A percentile compares a stretch with the other conserved stretches of the same genome.
These are phyloP conservation scores for Noctua pronuba DNA, from an alignment of 2,888 invertebrate genomes.

Conservation along the genomic window DNA sequence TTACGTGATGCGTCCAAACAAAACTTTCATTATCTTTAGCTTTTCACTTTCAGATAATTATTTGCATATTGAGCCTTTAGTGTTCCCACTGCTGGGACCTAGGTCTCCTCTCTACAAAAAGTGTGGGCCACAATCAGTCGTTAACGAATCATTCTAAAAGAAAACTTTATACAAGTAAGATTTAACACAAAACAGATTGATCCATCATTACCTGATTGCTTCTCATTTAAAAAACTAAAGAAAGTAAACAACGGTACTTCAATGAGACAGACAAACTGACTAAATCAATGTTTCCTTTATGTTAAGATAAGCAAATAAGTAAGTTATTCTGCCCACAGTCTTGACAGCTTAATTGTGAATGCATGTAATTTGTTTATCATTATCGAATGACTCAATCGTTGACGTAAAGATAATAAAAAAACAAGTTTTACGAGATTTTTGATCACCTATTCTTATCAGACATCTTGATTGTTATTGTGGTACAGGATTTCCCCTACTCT, in stretches of 20 bases:
- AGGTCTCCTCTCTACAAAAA: neutral
- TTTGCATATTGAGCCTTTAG: neutral
- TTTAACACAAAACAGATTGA: neutral
- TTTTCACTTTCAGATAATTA: neutral
- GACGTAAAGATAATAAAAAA: slow-evolving; percentile 12
- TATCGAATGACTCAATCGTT: slow-evolving; percentile 29
- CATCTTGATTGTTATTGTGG: neutral
- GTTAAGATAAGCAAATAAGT: slow-evolving; percentile 14
- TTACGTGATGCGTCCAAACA: neutral
- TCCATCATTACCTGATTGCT: neutral
- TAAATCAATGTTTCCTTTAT: slow-evolving; percentile 8
- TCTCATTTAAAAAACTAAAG: slow-evolving; percentile 9
- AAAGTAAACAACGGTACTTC: neutral
- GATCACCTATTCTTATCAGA: neutral
- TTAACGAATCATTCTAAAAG: neutral
- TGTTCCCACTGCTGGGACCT: neutral
- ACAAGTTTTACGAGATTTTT: slow-evolving; percentile 16
- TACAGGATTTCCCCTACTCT: slow-evolving; percentile 5
- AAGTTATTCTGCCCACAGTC: slow-evolving; percentile 14
- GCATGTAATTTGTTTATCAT: slow-evolving; percentile 34
- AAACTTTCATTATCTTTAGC: slow-evolving; percentile 1
- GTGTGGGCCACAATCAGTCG: neutral
- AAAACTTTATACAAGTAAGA: neutral
- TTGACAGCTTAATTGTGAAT: slow-evolving; percentile 25
- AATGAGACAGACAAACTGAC: slow-evolving; percentile 3